Percentiles rank a stretch among this genome's conserved stretches.
These are phyloP conservation scores for Exocentrus adspersus DNA, from an alignment of 2,888 invertebrate species.

Conservation along the genomic window DNA sequence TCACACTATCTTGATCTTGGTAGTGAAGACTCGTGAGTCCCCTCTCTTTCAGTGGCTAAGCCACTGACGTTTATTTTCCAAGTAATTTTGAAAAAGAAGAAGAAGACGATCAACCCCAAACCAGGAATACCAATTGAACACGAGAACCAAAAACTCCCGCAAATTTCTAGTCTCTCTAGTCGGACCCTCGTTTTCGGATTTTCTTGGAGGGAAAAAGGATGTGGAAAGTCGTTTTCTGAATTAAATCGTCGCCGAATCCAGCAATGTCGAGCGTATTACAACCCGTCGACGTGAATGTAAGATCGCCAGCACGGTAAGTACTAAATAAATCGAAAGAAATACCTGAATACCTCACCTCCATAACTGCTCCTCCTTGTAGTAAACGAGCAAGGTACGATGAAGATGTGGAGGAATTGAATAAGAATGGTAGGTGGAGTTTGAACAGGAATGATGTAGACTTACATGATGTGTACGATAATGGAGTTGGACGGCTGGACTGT, in stretches of 20 bases:
- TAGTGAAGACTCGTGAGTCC: too few species aligned
- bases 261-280: slow-evolving; percentile 49
- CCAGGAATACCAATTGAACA: too few species aligned
- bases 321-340: too few species aligned
- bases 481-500: slow-evolving; percentile 68
- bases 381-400: slow-evolving; percentile 59
- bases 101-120: not conserved
- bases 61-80: too few species aligned
- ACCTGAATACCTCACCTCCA: too few species aligned
- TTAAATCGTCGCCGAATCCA: slow-evolving; percentile 4
- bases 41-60: too few species aligned
- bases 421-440: slow-evolving; percentile 54
- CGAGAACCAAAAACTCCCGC: not conserved
- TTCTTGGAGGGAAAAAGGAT: slow-evolving; percentile 38
- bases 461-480: slow-evolving; percentile 69
- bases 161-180: not conserved
- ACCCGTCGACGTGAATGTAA: slow-evolving; percentile 53
- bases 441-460: slow-evolving; percentile 60
- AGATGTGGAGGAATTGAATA: slow-evolving; percentile 34
- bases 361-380: slow-evolving; percentile 44
- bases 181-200: slow-evolving; percentile 28
- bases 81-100: too few species aligned
- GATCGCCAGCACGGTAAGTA: slow-evolving; percentile 56
- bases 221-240: slow-evolving; percentile 18
- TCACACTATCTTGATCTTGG: too few species aligned